Evolutionary conservation across 1,140 invertebrate genomes (phyloP).

Genomic region (Sitophilus oryzae): DNA sequence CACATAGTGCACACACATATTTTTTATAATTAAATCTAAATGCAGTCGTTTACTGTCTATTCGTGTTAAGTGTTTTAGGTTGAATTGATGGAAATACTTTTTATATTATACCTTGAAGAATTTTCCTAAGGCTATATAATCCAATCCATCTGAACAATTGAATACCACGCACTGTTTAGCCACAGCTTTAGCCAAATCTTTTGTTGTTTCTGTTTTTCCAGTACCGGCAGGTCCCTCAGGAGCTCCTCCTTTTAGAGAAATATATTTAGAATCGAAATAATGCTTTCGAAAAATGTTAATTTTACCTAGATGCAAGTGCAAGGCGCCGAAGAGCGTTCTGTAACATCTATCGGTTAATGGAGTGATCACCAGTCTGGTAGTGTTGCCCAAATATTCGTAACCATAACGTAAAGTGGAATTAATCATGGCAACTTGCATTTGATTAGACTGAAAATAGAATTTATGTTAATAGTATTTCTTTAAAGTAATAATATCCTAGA

Average conservation of each 20-base stretch:
- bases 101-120: constrained; percentile 94
- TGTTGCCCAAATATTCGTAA: constrained; percentile 94
- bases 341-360: constrained; percentile 91
- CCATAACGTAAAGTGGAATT: constrained; percentile 86
- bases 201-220: constrained; percentile 94
- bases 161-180: constrained; percentile 96
- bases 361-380: constrained; percentile 79
- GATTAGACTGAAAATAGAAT: constrained; percentile 22
- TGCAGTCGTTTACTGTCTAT: too few species aligned
- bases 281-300: not conserved
- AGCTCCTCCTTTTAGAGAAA: constrained; percentile 60
- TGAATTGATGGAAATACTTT: too few species aligned
- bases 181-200: constrained; percentile 93
- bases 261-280: not conserved
- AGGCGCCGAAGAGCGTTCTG: constrained; percentile 83
- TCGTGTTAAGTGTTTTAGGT: too few species aligned
- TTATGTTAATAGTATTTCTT: too few species aligned
- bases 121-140: constrained; percentile 90
- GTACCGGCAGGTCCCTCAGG: constrained; percentile 93
- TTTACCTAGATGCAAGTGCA: constrained; percentile 71
- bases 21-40: too few species aligned
- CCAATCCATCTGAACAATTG: constrained; percentile 90
- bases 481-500: too few species aligned
- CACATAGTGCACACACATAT: too few species aligned
- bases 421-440: constrained; percentile 83